Base-by-base conservation (phyloP, 2,797 vertebrate species). In the Ctenosaura bakeri region DNA sequence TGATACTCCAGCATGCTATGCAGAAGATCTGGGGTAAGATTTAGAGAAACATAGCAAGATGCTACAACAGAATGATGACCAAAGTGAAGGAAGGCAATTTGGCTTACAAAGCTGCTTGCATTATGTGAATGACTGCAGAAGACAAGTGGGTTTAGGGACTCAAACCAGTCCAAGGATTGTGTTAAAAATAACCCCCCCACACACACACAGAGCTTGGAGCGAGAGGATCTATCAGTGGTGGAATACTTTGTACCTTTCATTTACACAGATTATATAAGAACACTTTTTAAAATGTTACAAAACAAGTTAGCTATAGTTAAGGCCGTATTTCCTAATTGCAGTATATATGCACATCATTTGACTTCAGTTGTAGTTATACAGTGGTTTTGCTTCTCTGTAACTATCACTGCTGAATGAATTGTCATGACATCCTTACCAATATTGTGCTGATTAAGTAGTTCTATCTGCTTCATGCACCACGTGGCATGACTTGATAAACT, bases 41-140 rank as follows among this genome's bases (percentile, higher is more conserved):
- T 14, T 62, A 32, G 3, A n/a, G 88, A 85, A 85, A 56, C 81
- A 24, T 46, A 89, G 38, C 24, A 3, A 32, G 20, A 86, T 82
- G n/a, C 32, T 76, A 78, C 59, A 50, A 38, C 54, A 13, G 32
- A 84, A 84, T 29, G 56, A 24, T 79, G 62, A 42, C 3, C 38
- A 89, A 35, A 42, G 22, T 71, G 64, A 54, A 73, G 71, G 69
- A 83, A 89, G 69, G 14, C 46, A 78, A 32, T 18, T 85, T 52
- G 29, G 6, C 13, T 35, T 59, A 46, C 22, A 83, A 52, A 74
- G 3, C 6, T 38, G 24, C 8, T 42, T 56, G 62, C 38, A 50
- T 54, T 69, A 42, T 87, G 32, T 32, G 50, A 54, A 88, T 88
- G 35, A 12, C 59, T 13, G 20, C 12, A 86, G 69, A 90, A 89